These are phyloP conservation scores for Phoebastria nigripes DNA, from an alignment of 2,797 vertebrate species.

Conservation along the genomic window DNA sequence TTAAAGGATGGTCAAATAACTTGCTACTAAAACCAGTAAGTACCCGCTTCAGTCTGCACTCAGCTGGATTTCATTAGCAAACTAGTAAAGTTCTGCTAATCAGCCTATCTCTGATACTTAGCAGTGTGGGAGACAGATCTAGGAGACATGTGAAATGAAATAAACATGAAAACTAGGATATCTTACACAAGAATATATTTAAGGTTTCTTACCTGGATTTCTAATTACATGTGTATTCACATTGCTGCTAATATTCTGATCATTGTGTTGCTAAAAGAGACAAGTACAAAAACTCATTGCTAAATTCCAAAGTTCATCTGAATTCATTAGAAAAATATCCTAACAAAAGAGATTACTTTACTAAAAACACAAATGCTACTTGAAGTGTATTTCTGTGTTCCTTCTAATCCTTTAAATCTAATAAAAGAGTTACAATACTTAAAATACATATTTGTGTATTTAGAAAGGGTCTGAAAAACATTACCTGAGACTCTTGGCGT, in stretches of 20 bases:
- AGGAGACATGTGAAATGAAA: not conserved
- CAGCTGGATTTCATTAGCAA: not conserved
- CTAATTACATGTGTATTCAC: conserved; percentile 83
- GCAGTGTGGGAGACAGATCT: not conserved
- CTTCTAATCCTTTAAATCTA: not conserved
- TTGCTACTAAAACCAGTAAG: not conserved
- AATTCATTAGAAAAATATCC: not conserved
- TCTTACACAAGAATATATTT: not conserved
- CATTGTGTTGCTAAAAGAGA: conserved; percentile 81
- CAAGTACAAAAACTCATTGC: not conserved
- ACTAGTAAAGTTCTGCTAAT: not conserved
- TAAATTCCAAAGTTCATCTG: not conserved
- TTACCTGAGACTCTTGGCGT: conserved; percentile 93
- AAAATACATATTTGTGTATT: not conserved
- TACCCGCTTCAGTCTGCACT: not conserved
- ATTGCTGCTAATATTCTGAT: conserved; percentile 85
- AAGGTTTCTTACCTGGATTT: conserved; percentile 83
- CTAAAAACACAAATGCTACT: not conserved
- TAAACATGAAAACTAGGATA: not conserved
- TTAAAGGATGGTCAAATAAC: not conserved
- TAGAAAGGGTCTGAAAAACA: not conserved
- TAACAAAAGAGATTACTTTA: not conserved
- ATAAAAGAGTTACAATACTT: not conserved
- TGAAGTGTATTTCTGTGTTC: not conserved
- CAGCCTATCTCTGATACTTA: not conserved